A percentile compares a stretch with the other conserved stretches of the same genome.
phyloP scores from a whole-genome alignment of 2,113 vertebrate species.

The Pampusana beccarii region DNA sequence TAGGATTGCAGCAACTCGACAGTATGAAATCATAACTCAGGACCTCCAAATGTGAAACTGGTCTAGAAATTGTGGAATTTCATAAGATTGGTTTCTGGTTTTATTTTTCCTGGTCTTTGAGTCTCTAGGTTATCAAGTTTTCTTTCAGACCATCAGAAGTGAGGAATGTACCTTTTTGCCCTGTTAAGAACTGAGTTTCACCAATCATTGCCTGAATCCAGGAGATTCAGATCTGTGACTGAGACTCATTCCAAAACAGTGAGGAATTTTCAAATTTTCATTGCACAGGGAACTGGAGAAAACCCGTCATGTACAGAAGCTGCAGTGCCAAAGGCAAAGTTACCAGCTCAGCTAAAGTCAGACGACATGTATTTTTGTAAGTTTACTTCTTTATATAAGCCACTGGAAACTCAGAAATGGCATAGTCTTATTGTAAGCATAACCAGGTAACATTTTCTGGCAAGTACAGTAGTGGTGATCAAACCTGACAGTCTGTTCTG shows the following conservation, averaged over 20 bases:
- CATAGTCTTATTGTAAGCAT: background rate
- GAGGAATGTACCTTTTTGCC: background rate
- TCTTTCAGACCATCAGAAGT: background rate
- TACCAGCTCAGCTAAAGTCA: slow-evolving; percentile 14
- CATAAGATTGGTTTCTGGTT: background rate
- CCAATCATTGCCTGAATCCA: background rate
- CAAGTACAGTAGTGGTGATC: background rate
- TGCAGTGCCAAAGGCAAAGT: slow-evolving; percentile 8
- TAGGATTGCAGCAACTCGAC: background rate
- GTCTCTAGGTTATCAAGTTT: background rate
- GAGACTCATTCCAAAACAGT: background rate
- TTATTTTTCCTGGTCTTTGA: background rate
- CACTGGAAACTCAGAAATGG: background rate
- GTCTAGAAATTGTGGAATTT: background rate
- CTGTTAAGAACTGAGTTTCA: background rate
- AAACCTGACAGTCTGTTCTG: background rate
- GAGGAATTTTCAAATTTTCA: background rate
- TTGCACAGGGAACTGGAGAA: background rate
- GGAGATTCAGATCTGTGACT: background rate
- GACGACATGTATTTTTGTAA: background rate
- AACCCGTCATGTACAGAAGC: background rate
- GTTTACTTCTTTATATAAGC: background rate
- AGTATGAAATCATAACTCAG: background rate
- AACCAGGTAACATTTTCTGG: background rate
- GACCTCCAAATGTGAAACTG: background rate